These are phyloP conservation scores for Lasioglossum lativentre DNA, from an alignment of 2,888 invertebrate genomes.

Conservation along the genomic window DNA sequence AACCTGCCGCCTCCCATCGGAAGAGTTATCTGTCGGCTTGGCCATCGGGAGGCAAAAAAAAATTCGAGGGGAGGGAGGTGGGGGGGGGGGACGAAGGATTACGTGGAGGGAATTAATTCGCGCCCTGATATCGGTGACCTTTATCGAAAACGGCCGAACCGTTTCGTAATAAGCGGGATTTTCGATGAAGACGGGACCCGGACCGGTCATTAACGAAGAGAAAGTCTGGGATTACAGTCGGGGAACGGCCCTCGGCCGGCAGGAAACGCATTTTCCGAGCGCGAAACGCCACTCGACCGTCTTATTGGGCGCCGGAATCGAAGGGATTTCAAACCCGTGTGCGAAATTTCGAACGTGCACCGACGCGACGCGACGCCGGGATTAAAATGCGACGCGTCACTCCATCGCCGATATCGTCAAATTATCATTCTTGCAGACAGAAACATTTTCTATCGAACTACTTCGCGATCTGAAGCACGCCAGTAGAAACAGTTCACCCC, in stretches of 20 bases:
- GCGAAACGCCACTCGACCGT: constrained; percentile 35
- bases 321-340: background rate
- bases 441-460: background rate
- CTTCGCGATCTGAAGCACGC: background rate
- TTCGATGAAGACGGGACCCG: constrained; percentile 43
- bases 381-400: constrained; percentile 10
- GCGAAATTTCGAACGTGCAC: background rate
- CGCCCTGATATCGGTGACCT: constrained; percentile 24
- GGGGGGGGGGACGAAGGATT: constrained; percentile 22
- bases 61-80: background rate
- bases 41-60: background rate
- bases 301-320: constrained; percentile 27
- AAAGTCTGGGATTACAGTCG: constrained; percentile 54
- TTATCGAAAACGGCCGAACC: constrained; percentile 24
- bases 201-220: constrained; percentile 50
- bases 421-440: background rate
- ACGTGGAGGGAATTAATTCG: constrained; percentile 38
- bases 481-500: background rate
- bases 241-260: constrained; percentile 29
- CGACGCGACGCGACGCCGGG: background rate
- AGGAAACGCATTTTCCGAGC: constrained; percentile 17
- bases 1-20: constrained; percentile 1
- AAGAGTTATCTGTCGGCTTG: constrained; percentile 2
- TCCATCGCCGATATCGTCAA: background rate
- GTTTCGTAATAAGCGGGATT: constrained; percentile 32